phyloP scores from a whole-genome alignment of 1,140 invertebrate species.

The Trichonephila clavata region DNA sequence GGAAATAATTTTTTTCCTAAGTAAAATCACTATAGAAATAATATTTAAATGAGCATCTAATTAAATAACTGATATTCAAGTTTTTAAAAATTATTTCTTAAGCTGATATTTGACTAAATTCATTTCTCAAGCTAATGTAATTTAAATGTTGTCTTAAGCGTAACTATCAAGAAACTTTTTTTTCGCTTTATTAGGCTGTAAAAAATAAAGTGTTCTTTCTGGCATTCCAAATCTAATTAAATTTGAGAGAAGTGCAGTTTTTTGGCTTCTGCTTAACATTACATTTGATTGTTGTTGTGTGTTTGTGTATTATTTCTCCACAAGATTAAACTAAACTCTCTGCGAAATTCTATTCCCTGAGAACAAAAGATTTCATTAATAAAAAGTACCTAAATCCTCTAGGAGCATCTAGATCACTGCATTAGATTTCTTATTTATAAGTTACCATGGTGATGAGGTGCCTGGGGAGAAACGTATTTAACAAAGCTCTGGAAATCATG shows the following conservation, averaged over 20 bases:
- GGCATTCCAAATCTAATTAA: neutral
- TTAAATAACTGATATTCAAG: neutral
- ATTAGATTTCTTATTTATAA: constrained; percentile 26
- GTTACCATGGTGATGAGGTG: neutral
- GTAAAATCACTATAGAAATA: too few species aligned
- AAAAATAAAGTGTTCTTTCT: neutral
- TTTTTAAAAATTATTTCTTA: too few species aligned
- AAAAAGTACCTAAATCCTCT: neutral
- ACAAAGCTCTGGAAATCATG: neutral
- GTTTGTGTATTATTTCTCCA: neutral
- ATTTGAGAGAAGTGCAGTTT: neutral
- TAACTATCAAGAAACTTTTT: too few species aligned
- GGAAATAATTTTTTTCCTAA: too few species aligned
- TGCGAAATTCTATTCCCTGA: neutral
- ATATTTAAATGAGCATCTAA: too few species aligned
- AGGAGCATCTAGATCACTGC: neutral
- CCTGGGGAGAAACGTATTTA: neutral
- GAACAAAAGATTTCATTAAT: neutral
- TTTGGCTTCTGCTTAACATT: neutral
- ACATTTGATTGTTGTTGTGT: neutral
- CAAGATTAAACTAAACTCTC: neutral
- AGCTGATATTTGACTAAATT: too few species aligned
- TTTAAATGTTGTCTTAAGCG: too few species aligned
- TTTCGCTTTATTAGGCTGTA: neutral
- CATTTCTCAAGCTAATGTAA: too few species aligned